phyloP scores from a whole-genome alignment of 2,797 vertebrate species.

The Danio aesculapii region DNA sequence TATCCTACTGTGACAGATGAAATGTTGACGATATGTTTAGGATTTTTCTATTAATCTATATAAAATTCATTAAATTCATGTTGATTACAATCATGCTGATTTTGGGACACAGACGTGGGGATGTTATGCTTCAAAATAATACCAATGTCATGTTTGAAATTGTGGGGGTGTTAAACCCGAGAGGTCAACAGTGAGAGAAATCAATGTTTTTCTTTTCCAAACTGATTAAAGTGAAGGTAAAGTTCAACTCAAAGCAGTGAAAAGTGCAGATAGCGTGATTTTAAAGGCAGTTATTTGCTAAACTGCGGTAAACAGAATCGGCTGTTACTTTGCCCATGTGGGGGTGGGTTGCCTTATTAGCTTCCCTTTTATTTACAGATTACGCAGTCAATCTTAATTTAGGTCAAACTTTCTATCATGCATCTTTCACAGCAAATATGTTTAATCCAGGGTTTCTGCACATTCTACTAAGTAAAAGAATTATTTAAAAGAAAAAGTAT shows the following conservation, averaged over 20 bases:
- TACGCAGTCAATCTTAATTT: not conserved
- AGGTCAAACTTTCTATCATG: not conserved
- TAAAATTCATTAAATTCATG: not conserved
- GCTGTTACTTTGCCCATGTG: not conserved
- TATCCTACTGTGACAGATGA: no score
- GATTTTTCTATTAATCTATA: not conserved
- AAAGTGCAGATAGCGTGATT: not conserved
- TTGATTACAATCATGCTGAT: no score
- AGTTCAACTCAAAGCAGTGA: not conserved
- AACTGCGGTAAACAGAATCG: conserved; percentile 2
- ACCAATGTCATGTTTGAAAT: not conserved
- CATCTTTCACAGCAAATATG: no score
- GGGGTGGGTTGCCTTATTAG: not conserved
- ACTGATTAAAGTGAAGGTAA: not conserved
- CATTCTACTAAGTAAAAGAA: no score
- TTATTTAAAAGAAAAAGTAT: no score
- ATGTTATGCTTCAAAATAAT: no score
- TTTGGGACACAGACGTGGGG: no score
- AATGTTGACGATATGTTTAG: not conserved
- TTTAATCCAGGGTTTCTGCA: no score
- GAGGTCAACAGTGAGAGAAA: not conserved
- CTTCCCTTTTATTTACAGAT: not conserved
- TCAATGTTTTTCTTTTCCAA: not conserved
- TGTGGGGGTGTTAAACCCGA: not conserved
- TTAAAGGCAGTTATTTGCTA: conserved; percentile 3